These are phyloP conservation scores for Ennomos fuscantarius DNA, from an alignment of 2,888 invertebrate species.

Conservation along the genomic window DNA sequence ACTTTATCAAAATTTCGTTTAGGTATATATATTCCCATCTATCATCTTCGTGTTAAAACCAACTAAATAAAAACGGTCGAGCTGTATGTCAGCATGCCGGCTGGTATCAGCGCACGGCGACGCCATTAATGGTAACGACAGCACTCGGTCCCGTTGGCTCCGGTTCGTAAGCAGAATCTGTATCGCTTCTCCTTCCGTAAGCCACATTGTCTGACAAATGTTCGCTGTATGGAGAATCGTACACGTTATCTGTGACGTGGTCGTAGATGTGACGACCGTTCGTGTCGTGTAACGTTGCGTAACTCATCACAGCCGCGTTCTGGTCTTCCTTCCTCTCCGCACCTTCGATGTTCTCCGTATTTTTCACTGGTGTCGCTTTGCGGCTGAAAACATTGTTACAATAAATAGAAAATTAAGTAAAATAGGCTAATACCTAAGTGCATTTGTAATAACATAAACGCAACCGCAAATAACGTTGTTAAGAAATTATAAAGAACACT, in stretches of 20 bases:
- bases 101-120: slow-evolving; percentile 89
- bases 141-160: slow-evolving; percentile 86
- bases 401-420: background rate
- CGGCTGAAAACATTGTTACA: slow-evolving; percentile 80
- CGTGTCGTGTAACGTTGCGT: slow-evolving; percentile 91
- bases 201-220: slow-evolving; percentile 77
- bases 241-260: slow-evolving; percentile 88
- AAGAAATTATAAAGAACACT: slow-evolving; percentile 63
- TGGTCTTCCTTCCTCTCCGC: slow-evolving; percentile 94
- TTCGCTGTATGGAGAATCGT: slow-evolving; percentile 91
- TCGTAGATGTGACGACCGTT: slow-evolving; percentile 84
- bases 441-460: no score
- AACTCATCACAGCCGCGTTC: slow-evolving; percentile 95
- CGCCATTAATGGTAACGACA: slow-evolving; percentile 94
- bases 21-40: no score
- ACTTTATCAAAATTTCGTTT: background rate
- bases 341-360: slow-evolving; percentile 94
- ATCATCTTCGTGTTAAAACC: no score
- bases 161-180: slow-evolving; percentile 86
- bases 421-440: no score
- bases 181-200: slow-evolving; percentile 75
- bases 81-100: slow-evolving; percentile 1
- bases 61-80: slow-evolving; percentile 2
- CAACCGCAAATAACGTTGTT: no score
- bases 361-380: slow-evolving; percentile 94